These are phyloP conservation scores for Novumbra hubbsi DNA, from an alignment of 2,797 vertebrate species.

Conservation along the genomic window DNA sequence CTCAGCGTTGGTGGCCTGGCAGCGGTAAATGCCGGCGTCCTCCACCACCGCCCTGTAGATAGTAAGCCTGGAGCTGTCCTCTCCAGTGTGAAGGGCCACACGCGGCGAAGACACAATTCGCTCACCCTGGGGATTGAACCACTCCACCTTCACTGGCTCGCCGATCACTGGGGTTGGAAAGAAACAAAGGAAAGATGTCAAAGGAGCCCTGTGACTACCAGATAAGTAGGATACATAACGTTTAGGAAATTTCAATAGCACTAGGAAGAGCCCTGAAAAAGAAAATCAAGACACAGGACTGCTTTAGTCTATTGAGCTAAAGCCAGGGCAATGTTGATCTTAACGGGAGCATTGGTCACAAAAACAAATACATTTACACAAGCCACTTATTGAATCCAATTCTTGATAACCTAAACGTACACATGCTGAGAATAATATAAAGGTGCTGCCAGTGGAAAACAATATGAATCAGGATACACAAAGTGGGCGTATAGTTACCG, in stretches of 20 bases:
- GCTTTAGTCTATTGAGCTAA: too few relatives aligned
- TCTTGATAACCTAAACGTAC: too few relatives aligned
- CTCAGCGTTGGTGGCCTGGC: slow-evolving; percentile 86
- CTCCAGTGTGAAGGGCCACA: slow-evolving; percentile 88
- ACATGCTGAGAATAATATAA: too few relatives aligned
- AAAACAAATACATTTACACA: too few relatives aligned
- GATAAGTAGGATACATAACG: not conserved
- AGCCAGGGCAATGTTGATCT: too few relatives aligned
- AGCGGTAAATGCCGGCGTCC: slow-evolving; percentile 96
- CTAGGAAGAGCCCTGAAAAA: not conserved
- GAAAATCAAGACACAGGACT: too few relatives aligned
- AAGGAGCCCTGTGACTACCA: not conserved
- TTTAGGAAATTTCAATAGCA: not conserved
- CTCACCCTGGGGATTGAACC: slow-evolving; percentile 95
- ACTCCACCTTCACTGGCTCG: slow-evolving; percentile 90
- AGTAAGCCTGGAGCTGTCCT: slow-evolving; percentile 86
- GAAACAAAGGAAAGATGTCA: not conserved
- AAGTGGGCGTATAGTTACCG: too few relatives aligned
- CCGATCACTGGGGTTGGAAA: slow-evolving; percentile 80
- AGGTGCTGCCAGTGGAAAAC: too few relatives aligned
- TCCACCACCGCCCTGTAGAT: slow-evolving; percentile 96
- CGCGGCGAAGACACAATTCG: slow-evolving; percentile 84
- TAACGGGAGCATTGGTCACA: too few relatives aligned
- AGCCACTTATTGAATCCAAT: too few relatives aligned
- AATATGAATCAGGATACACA: too few relatives aligned